A percentile compares a stretch with the other conserved stretches of the same genome.
phyloP scores from a whole-genome alignment of 2,888 invertebrate genomes.

The Euclidia mi region DNA sequence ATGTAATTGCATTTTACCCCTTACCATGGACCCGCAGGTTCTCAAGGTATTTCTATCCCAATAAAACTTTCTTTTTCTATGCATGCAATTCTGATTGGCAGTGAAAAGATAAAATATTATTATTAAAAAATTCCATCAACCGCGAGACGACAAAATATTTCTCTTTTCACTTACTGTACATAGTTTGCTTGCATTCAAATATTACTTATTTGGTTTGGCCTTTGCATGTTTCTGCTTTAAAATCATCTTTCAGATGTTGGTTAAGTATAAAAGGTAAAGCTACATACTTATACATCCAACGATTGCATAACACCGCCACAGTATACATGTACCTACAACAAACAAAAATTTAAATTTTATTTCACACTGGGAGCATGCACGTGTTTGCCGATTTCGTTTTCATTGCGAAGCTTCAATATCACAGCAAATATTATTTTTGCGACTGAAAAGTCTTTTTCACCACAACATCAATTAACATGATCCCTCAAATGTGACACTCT shows the following conservation, averaged over 20 bases:
- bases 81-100: constrained; percentile 77
- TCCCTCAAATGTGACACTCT: constrained; percentile 47
- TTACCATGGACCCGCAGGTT: constrained; percentile 90
- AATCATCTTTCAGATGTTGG: constrained; percentile 45
- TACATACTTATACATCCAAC: constrained; percentile 39
- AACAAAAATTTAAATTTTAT: constrained; percentile 51
- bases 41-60: constrained; percentile 90
- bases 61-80: constrained; percentile 86
- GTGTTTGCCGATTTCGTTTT: constrained; percentile 71
- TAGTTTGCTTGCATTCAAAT: constrained; percentile 76
- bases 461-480: constrained; percentile 53
- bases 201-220: constrained; percentile 59
- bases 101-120: constrained; percentile 62
- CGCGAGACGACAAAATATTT: constrained; percentile 32
- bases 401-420: constrained; percentile 67
- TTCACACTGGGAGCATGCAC: constrained; percentile 67
- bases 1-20: constrained; percentile 88
- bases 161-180: constrained; percentile 68
- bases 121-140: constrained; percentile 17
- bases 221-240: constrained; percentile 73
- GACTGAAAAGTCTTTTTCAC: constrained; percentile 55
- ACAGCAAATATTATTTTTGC: constrained; percentile 64
- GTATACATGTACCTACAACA: constrained; percentile 49
- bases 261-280: constrained; percentile 48
- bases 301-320: constrained; percentile 51